Conservation (phyloP, 1,140 invertebrate species). For the Aphaenogaster rudis region DNA sequence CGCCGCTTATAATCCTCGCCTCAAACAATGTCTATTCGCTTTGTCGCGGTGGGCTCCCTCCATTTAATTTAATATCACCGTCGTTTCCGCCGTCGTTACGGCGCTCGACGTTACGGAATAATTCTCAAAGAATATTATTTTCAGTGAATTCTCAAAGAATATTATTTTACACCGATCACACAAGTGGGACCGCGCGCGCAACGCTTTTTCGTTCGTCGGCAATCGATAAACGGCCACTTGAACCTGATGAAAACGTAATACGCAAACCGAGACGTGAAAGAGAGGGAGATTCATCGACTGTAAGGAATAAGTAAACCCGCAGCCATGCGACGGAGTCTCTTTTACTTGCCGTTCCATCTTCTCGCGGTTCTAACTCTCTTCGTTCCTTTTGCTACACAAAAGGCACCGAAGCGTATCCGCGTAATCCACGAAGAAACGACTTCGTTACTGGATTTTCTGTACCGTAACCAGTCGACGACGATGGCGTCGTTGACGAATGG, state of each 20-base stretch:
- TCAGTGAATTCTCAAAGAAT: slow-evolving; percentile 54
- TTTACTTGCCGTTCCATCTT: neutral
- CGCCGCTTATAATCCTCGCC: slow-evolving; percentile 45
- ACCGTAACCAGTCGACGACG: slow-evolving; percentile 49
- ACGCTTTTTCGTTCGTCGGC: slow-evolving; percentile 20
- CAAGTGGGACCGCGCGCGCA: neutral
- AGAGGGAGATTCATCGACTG: slow-evolving; percentile 58
- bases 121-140: slow-evolving; percentile 57
- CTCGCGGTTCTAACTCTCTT: slow-evolving; percentile 11
- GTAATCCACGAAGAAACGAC: slow-evolving; percentile 70
- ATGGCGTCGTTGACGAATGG: slow-evolving; percentile 40
- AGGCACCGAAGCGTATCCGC: slow-evolving; percentile 47
- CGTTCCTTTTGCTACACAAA: slow-evolving; percentile 41
- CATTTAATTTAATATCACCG: slow-evolving; percentile 51
- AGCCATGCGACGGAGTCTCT: slow-evolving; percentile 36
- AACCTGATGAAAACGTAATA: slow-evolving; percentile 47
- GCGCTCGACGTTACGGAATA: slow-evolving; percentile 45
- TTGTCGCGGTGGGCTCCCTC: slow-evolving; percentile 40
- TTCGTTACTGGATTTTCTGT: slow-evolving; percentile 71
- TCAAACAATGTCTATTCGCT: slow-evolving; percentile 60
- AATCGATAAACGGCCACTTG: slow-evolving; percentile 55
- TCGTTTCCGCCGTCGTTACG: slow-evolving; percentile 23
- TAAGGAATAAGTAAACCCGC: slow-evolving; percentile 68
- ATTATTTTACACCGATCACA: slow-evolving; percentile 48
- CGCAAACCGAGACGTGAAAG: slow-evolving; percentile 19